Conservation (phyloP, 2,888 invertebrate genomes). For the Apotomis turbidana region DNA sequence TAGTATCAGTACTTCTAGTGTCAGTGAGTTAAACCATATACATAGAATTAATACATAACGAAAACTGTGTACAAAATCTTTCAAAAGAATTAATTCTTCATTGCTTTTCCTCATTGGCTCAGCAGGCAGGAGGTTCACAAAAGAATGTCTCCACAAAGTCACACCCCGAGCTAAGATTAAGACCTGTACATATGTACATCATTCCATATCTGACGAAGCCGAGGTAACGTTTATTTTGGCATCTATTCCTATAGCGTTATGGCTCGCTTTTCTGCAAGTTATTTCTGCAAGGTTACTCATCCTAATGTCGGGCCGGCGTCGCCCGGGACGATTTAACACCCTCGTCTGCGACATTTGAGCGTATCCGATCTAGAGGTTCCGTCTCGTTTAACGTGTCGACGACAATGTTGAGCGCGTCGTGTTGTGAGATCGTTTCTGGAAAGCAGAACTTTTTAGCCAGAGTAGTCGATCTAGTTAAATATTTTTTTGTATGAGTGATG, state of each 20-base stretch:
- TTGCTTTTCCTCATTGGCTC: background rate
- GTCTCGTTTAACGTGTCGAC: background rate
- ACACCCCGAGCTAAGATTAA: constrained; percentile 4
- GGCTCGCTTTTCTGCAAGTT: background rate
- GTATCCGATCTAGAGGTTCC: background rate
- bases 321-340: background rate
- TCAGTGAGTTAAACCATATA: too few species aligned
- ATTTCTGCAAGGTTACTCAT: too few species aligned
- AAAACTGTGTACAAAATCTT: too few species aligned
- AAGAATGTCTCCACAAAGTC: background rate
- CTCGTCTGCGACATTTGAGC: constrained; percentile 4
- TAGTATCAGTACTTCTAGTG: too few species aligned
- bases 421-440: too few species aligned
- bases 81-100: background rate
- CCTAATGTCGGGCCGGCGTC: too few species aligned
- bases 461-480: too few species aligned
- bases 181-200: background rate
- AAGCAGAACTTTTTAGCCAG: too few species aligned
- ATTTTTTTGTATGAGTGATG: too few species aligned
- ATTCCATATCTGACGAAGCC: too few species aligned
- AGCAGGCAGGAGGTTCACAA: background rate
- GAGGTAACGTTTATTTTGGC: background rate
- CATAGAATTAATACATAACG: too few species aligned
- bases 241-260: background rate
- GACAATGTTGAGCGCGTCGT: background rate